Conservation (phyloP, 2,888 invertebrate genomes). For the Terebella lapidaria region DNA sequence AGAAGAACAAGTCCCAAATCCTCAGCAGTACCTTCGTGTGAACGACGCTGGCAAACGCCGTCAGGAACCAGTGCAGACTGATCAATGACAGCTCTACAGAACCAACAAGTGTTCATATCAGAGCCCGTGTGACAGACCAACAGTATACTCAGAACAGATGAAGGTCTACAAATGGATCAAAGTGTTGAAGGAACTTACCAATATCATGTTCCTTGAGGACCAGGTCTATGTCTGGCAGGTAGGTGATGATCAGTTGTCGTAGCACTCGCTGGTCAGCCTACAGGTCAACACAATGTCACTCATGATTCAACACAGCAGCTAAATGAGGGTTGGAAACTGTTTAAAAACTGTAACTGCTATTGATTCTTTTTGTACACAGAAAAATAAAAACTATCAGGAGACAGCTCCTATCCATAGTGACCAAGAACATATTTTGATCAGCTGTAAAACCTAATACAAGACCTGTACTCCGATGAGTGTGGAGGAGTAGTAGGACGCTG, state of each 20-base stretch:
- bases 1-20: slow-evolving; percentile 96
- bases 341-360: too few species aligned
- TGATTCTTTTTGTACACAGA: too few species aligned
- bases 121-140: not conserved
- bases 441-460: not conserved
- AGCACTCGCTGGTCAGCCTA: slow-evolving; percentile 96
- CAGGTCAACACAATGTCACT: too few species aligned
- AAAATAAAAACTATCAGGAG: too few species aligned
- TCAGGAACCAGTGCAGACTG: slow-evolving; percentile 95
- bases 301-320: too few species aligned
- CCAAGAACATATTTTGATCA: too few species aligned
- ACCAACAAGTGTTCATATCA: not conserved
- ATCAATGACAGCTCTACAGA: slow-evolving; percentile 78
- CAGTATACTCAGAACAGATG: not conserved
- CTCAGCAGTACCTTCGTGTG: slow-evolving; percentile 89
- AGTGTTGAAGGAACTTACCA: slow-evolving; percentile 29
- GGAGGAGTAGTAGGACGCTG: slow-evolving; percentile 94
- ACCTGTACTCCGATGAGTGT: slow-evolving; percentile 68
- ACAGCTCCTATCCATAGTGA: too few species aligned
- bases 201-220: slow-evolving; percentile 81
- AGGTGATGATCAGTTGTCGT: slow-evolving; percentile 81
- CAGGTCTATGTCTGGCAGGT: slow-evolving; percentile 79
- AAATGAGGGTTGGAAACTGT: too few species aligned
- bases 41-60: slow-evolving; percentile 91
- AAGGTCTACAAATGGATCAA: not conserved